phyloP scores from a whole-genome alignment of 2,113 vertebrate genomes.

The Polyodon spathula region DNA sequence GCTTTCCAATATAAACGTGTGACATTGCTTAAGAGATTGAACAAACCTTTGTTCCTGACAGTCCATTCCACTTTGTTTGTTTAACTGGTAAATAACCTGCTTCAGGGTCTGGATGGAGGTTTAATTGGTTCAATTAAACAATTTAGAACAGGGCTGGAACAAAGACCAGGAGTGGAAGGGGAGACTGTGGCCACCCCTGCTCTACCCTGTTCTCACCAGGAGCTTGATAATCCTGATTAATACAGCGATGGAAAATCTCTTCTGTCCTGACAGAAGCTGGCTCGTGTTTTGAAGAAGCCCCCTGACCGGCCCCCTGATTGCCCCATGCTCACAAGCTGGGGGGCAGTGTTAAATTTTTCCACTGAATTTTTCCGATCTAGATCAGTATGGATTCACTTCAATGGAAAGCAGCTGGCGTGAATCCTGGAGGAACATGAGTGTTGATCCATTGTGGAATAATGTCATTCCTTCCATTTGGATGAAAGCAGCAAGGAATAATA shows the following conservation, averaged over 20 bases:
- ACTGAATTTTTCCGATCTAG: constrained; percentile 11
- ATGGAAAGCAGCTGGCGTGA: constrained; percentile 22
- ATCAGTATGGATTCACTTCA: constrained; percentile 17
- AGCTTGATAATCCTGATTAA: too few relatives aligned
- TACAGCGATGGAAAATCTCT: constrained; percentile 13
- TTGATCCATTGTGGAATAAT: constrained; percentile 15
- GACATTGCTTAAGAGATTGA: too few relatives aligned
- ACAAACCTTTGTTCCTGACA: too few relatives aligned
- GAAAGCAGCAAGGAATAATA: constrained; percentile 6
- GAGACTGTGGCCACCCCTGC: too few relatives aligned
- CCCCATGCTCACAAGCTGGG: background rate
- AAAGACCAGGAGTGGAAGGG: too few relatives aligned
- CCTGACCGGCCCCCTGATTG: background rate
- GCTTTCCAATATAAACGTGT: too few relatives aligned
- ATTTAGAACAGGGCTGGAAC: too few relatives aligned
- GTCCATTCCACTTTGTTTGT: too few relatives aligned
- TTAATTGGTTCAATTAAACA: too few relatives aligned
- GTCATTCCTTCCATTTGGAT: constrained; percentile 6
- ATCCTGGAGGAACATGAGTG: constrained; percentile 18
- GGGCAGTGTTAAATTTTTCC: constrained; percentile 12
- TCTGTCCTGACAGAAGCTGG: constrained; percentile 13
- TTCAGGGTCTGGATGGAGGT: too few relatives aligned
- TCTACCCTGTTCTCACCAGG: too few relatives aligned
- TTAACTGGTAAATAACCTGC: too few relatives aligned
- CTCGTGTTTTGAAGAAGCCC: constrained; percentile 1